Base-by-base conservation (phyloP, 1,140 invertebrate species). In the Gryllus bimaculatus region DNA sequence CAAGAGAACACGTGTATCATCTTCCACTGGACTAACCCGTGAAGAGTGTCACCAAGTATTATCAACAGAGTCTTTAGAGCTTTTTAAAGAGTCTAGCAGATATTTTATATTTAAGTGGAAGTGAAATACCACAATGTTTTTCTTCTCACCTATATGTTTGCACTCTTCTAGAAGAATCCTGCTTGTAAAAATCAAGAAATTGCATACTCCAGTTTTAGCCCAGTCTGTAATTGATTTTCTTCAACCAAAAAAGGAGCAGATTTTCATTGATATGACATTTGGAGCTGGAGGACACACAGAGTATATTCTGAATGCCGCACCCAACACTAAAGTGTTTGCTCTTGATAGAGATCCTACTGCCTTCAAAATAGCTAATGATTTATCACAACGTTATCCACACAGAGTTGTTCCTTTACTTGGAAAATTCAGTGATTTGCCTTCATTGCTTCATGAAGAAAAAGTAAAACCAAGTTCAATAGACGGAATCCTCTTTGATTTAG, bases 401-500 rank as follows among this genome's bases (percentile, higher is more conserved):
- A 89, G 90, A 85, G 84, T 98, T 0, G 88, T 92, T 78, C 94
- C 96, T 48, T 83, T 97, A 78, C 84, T 95, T 48, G 96, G 96
- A 12, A 92, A 88, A 83, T 98, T 98, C 87, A 97, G 95, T 82
- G 95, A 98, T 79, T 83, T 98, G 49, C 92, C 93, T 20, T 76
- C 85, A 6, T 85, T 97, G 21, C 85, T 98, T 10, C 85, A 87
- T 82, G 80, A 87, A 13, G 83, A 90, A 48, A 87, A 89, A 49
- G 85, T 96, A 12, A 83, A 83, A 49, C 87, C 87, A 79, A 90
- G 90, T 79, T 91, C 89, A 47, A 88, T 99, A 47, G 95, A 98
- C 88, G 94, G 93, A 0, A 91, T 97, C 81, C 84, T 99, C 18
- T 96, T 98, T 88, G 96, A 98, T 88, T 93, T 95, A 85, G 97